Evolutionary conservation across 1,140 invertebrate genomes (phyloP).

Genomic region (Pachyrhynchus sulphureomaculatus): DNA sequence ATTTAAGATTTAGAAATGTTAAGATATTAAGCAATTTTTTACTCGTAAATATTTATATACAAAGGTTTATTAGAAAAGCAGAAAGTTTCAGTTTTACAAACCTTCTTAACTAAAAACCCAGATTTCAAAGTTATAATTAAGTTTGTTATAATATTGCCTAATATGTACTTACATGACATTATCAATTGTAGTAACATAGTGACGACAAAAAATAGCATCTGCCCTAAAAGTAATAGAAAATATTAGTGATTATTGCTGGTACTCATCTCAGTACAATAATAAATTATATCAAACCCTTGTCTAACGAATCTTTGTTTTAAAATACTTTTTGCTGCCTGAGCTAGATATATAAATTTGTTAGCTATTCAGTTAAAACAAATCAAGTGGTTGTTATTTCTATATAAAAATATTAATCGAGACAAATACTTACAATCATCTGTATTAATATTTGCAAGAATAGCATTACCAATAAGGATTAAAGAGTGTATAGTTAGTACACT

Average conservation of each 20-base stretch:
- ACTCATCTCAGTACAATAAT: too few species aligned
- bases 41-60: too few species aligned
- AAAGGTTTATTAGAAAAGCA: too few species aligned
- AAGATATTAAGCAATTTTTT: too few species aligned
- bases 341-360: not conserved
- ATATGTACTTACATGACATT: constrained; percentile 9
- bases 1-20: too few species aligned
- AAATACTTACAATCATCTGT: constrained; percentile 34
- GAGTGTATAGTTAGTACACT: constrained; percentile 2
- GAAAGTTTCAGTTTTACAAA: too few species aligned
- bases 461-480: not conserved
- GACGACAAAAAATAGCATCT: constrained; percentile 19
- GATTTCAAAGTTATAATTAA: not conserved
- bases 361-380: not conserved
- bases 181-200: constrained; percentile 1
- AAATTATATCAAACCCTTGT: not conserved
- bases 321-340: not conserved
- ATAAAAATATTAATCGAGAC: too few species aligned
- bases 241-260: too few species aligned
- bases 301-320: not conserved
- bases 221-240: too few species aligned
- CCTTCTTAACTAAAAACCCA: too few species aligned
- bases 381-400: not conserved
- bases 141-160: too few species aligned
- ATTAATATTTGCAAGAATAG: constrained; percentile 19